Percentiles rank a stretch among this genome's conserved stretches.
Conservation (phyloP, 2,888 invertebrate genomes). For the Trilocha varians region DNA sequence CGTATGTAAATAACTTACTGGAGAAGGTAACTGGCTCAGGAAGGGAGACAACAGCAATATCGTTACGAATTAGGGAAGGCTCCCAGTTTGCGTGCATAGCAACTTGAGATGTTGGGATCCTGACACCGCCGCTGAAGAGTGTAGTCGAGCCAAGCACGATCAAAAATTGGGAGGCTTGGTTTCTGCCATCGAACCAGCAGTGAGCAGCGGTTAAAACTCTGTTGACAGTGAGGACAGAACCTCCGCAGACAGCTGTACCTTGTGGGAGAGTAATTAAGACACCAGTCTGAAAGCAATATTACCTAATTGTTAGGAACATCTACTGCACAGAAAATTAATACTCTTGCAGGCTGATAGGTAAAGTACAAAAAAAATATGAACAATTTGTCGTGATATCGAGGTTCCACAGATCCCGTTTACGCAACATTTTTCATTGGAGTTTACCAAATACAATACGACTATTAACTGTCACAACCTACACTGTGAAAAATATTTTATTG, state of each 20-base stretch:
- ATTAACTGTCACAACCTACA: too few relatives aligned
- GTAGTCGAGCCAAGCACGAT: conserved; percentile 34
- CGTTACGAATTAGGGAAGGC: conserved; percentile 24
- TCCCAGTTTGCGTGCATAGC: conserved; percentile 27
- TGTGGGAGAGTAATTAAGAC: conserved; percentile 12
- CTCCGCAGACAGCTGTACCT: conserved; percentile 30
- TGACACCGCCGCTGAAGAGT: conserved; percentile 32
- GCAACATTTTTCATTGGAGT: too few relatives aligned
- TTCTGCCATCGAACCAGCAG: conserved; percentile 33
- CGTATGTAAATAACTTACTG: conserved; percentile 20
- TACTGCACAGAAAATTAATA: not conserved
- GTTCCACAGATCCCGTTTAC: too few relatives aligned
- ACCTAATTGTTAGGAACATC: not conserved
- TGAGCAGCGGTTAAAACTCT: conserved; percentile 30
- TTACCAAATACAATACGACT: too few relatives aligned
- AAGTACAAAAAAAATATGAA: too few relatives aligned
- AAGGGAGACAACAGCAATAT: conserved; percentile 29
- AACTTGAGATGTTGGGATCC: conserved; percentile 21
- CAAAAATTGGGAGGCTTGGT: conserved; percentile 25
- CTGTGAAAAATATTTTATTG: too few relatives aligned
- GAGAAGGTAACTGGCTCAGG: conserved; percentile 14
- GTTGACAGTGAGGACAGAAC: conserved; percentile 20
- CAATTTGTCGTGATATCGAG: too few relatives aligned
- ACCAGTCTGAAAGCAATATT: conserved; percentile 20
- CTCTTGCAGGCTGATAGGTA: too few relatives aligned